A percentile compares a stretch with the other conserved stretches of the same genome.
Conservation (phyloP, 2,113 vertebrate species). For the Elephas maximus region DNA sequence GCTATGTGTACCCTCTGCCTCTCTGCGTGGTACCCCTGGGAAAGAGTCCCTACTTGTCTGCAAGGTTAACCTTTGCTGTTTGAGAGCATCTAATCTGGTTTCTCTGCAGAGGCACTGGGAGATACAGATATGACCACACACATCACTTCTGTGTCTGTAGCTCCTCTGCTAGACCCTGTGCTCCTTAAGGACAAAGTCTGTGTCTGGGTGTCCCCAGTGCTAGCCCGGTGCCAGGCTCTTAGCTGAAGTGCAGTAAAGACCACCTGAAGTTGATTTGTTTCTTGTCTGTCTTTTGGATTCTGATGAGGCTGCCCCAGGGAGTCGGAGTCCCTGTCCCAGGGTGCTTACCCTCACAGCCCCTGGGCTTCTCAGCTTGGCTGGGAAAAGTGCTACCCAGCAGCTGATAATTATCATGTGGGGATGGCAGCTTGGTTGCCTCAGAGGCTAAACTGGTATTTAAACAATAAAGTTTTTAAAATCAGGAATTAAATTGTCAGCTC, state of each 20-base stretch:
- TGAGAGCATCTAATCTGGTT: background rate
- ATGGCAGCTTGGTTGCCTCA: slow-evolving; percentile 26
- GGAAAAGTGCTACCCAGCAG: slow-evolving; percentile 44
- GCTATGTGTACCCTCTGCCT: background rate
- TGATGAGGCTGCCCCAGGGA: background rate
- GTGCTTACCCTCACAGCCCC: background rate
- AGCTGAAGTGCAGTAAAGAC: background rate
- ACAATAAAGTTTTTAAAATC: slow-evolving; percentile 65
- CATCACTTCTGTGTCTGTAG: background rate
- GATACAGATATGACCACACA: background rate
- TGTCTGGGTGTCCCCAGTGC: background rate
- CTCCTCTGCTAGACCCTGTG: background rate
- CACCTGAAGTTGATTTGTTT: background rate
- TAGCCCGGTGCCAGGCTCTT: background rate
- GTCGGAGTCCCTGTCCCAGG: background rate
- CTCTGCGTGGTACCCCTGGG: background rate
- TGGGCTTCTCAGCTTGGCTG: background rate
- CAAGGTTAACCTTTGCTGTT: background rate
- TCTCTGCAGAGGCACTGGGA: background rate
- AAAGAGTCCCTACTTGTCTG: background rate
- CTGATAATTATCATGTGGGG: slow-evolving; percentile 65
- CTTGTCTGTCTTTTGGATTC: background rate
- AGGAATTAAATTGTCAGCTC: slow-evolving; percentile 64
- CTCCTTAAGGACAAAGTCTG: background rate
- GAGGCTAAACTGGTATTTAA: slow-evolving; percentile 77